Percentiles rank a stretch among this genome's conserved stretches.
Evolutionary conservation across 2,797 vertebrate genomes (phyloP).

Genomic region (Dendrocincla fuliginosa): DNA sequence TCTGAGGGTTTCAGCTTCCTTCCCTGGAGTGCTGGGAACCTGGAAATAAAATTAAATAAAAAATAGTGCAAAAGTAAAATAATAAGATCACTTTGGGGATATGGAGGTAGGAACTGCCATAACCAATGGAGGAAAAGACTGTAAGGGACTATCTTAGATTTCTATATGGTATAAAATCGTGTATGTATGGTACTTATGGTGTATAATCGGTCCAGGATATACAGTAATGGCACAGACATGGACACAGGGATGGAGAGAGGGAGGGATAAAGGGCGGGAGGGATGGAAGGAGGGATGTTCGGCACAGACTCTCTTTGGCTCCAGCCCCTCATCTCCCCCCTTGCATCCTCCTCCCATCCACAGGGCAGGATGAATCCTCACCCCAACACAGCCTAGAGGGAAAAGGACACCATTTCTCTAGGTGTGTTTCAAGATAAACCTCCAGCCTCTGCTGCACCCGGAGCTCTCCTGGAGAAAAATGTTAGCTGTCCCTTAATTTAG

Average conservation of each 20-base stretch:
- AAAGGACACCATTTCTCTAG: not conserved
- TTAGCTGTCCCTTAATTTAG: not conserved
- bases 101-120: not conserved
- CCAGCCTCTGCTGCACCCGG: not conserved
- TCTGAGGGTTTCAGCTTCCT: not conserved
- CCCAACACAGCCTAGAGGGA: not conserved
- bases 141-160: not conserved
- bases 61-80: not conserved
- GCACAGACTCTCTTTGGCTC: not conserved
- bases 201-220: not conserved
- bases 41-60: not conserved
- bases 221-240: not conserved
- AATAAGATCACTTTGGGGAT: too few relatives aligned
- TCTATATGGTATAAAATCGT: not conserved
- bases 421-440: not conserved
- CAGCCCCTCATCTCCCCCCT: not conserved
- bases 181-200: accelerated
- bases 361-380: not conserved
- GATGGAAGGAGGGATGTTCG: not conserved
- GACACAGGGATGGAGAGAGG: not conserved
- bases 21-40: too few relatives aligned
- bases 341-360: not conserved
- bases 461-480: not conserved
- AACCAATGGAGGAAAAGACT: not conserved
- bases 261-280: not conserved